Conservation (phyloP, 2,888 invertebrate genomes). For the Netelia fuscicornis region DNA sequence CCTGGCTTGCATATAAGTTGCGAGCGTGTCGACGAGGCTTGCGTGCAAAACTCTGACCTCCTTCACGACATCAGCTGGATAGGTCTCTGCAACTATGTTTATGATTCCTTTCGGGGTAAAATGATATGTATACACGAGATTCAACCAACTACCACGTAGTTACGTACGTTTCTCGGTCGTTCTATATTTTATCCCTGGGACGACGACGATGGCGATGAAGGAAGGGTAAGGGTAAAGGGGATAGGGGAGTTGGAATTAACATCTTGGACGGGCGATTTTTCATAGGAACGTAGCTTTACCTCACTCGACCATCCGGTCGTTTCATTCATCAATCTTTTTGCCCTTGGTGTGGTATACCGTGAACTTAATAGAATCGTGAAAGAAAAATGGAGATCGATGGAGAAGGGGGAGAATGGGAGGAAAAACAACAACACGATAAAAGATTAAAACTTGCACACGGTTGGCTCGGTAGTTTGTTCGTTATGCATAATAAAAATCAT, state of each 20-base stretch:
- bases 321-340: constrained; percentile 29
- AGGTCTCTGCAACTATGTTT: constrained; percentile 64
- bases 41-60: constrained; percentile 77
- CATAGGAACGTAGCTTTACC: neutral
- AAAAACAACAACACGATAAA: neutral
- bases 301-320: neutral
- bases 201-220: too few relatives aligned
- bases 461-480: neutral
- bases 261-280: constrained; percentile 30
- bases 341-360: neutral
- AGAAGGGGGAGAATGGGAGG: too few relatives aligned
- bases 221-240: too few relatives aligned
- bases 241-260: neutral
- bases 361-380: neutral
- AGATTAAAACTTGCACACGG: neutral
- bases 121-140: constrained; percentile 12
- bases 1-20: constrained; percentile 15
- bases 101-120: constrained; percentile 46
- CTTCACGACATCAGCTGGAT: constrained; percentile 75
- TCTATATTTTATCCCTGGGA: too few relatives aligned
- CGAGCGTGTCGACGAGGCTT: constrained; percentile 56
- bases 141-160: too few relatives aligned
- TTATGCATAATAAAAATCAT: neutral
- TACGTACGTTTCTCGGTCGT: too few relatives aligned
- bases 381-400: neutral